phyloP scores from a whole-genome alignment of 2,797 vertebrate species.

The Chloroceryle inda region DNA sequence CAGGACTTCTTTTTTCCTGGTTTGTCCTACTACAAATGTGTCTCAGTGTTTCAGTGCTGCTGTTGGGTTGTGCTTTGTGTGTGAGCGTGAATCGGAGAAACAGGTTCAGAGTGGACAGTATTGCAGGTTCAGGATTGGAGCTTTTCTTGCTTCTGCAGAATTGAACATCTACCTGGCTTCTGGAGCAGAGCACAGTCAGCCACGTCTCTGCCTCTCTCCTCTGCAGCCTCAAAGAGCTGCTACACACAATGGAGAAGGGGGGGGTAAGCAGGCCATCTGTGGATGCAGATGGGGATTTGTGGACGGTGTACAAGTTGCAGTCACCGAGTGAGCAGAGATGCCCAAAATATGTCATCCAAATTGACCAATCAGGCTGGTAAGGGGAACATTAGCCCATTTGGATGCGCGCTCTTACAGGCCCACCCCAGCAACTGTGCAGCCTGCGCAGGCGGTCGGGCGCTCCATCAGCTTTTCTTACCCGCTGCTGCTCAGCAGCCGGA shows the following conservation, averaged over 20 bases:
- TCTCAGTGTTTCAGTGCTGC: not conserved
- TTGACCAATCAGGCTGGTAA: constrained; percentile 76
- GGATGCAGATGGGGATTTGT: constrained; percentile 83
- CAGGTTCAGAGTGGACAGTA: not conserved
- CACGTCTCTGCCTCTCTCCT: not conserved
- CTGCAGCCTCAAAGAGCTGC: constrained; percentile 63
- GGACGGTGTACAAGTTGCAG: constrained; percentile 75
- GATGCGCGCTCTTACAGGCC: not conserved
- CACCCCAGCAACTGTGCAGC: constrained; percentile 52
- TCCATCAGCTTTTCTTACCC: not conserved
- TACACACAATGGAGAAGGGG: constrained; percentile 39
- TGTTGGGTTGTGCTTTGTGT: not conserved
- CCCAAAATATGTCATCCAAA: constrained; percentile 82
- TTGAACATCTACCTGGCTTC: constrained; percentile 28
- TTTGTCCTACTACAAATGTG: not conserved
- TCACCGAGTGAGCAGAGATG: constrained; percentile 75
- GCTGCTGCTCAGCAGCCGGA: not conserved
- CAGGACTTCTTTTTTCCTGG: not conserved
- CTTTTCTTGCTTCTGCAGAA: not conserved
- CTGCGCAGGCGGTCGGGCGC: not conserved
- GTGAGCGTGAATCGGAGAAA: not conserved
- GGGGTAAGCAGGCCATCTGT: constrained; percentile 77
- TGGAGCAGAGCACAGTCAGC: constrained; percentile 6
- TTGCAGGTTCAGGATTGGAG: not conserved
- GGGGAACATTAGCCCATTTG: constrained; percentile 42